phyloP scores from a whole-genome alignment of 2,113 vertebrate species.

The Melanostigma gelatinosum region DNA sequence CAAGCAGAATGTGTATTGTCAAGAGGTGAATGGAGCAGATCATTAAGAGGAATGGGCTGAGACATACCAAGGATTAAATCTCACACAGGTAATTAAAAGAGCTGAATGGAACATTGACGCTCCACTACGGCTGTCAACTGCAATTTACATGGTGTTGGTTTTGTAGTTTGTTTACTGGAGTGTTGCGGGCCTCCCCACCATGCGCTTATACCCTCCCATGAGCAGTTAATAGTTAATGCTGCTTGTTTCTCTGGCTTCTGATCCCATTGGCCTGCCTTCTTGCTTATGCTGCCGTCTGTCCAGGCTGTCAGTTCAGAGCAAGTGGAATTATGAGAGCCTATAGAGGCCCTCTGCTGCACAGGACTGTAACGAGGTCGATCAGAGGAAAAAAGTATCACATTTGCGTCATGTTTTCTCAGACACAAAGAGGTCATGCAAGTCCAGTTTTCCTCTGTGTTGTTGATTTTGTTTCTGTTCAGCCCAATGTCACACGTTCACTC shows the following conservation, averaged over 20 bases:
- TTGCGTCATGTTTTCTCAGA: slow-evolving; percentile 45
- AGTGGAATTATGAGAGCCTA: slow-evolving; percentile 52
- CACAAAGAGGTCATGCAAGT: slow-evolving; percentile 41
- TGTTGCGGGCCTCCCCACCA: slow-evolving; percentile 46
- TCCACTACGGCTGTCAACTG: slow-evolving; percentile 44
- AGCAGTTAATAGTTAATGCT: slow-evolving; percentile 30
- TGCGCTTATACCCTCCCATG: slow-evolving; percentile 50
- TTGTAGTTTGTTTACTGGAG: slow-evolving; percentile 60
- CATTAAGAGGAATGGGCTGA: slow-evolving; percentile 79
- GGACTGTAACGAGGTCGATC: slow-evolving; percentile 39
- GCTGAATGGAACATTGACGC: slow-evolving; percentile 65
- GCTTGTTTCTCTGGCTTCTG: slow-evolving; percentile 28
- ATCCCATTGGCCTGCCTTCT: slow-evolving; percentile 15
- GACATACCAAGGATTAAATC: slow-evolving; percentile 79
- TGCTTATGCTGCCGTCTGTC: slow-evolving; percentile 16
- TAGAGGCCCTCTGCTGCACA: slow-evolving; percentile 45
- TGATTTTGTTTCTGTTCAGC: slow-evolving; percentile 8
- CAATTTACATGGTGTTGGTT: slow-evolving; percentile 44
- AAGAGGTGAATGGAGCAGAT: slow-evolving; percentile 76
- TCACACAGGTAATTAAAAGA: slow-evolving; percentile 83
- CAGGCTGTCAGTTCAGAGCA: slow-evolving; percentile 43
- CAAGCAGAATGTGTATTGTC: slow-evolving; percentile 64
- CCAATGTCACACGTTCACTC: slow-evolving; percentile 42
- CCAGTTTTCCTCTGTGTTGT: slow-evolving; percentile 32
- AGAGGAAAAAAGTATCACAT: slow-evolving; percentile 28